Conservation (phyloP, 2,888 invertebrate species). For the Lasioglossum malachurum region DNA sequence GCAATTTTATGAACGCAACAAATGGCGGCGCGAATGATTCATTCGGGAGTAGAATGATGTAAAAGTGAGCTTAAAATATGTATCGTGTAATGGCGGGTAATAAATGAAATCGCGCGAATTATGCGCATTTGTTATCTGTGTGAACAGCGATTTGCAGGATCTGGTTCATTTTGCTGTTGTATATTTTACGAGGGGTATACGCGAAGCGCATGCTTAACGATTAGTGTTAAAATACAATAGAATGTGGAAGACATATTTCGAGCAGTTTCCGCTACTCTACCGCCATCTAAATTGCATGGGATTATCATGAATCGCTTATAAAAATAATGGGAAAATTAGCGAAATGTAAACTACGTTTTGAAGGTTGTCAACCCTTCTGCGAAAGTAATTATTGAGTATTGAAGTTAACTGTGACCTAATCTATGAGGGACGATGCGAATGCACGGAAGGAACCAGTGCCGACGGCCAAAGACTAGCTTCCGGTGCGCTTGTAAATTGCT, state of each 20-base stretch:
- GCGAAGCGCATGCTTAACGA: background rate
- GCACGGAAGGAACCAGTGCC: background rate
- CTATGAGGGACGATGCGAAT: background rate
- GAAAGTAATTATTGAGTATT: background rate
- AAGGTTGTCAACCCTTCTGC: background rate
- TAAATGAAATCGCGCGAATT: conserved; percentile 15
- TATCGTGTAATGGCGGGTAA: conserved; percentile 2
- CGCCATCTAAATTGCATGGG: background rate
- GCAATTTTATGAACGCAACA: background rate
- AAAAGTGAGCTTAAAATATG: conserved; percentile 16
- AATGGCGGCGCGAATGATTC: conserved; percentile 1
- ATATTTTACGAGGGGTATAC: conserved; percentile 7
- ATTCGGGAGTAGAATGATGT: background rate
- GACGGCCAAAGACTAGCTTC: conserved; percentile 16
- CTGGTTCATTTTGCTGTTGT: conserved; percentile 1
- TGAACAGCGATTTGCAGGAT: background rate
- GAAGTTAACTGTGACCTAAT: background rate
- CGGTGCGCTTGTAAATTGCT: background rate
- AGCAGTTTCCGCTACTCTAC: background rate
- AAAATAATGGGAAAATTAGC: background rate
- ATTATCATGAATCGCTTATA: background rate
- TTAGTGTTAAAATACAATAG: conserved; percentile 14
- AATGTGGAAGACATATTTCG: conserved; percentile 5
- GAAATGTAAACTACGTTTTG: background rate
- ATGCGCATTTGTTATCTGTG: conserved; percentile 11